phyloP scores from a whole-genome alignment of 2,888 invertebrate genomes.

The Harpagoxenus sublaevis region DNA sequence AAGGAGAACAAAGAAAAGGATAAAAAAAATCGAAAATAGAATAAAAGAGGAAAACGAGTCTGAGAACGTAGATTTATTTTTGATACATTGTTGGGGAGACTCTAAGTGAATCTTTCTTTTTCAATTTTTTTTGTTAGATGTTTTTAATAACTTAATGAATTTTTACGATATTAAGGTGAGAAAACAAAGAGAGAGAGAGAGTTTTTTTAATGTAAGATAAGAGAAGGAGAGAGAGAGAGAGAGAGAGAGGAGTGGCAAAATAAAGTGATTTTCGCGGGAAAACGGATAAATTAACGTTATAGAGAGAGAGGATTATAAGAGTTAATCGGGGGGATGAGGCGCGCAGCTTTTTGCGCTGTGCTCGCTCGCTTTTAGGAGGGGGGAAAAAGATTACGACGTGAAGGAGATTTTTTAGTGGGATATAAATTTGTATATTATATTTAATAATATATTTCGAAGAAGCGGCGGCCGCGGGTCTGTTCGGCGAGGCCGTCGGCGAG shows the following conservation, averaged over 20 bases:
- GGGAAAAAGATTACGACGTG: constrained; percentile 64
- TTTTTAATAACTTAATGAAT: constrained; percentile 85
- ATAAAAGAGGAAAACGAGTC: constrained; percentile 66
- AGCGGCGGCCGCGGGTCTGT: constrained; percentile 76
- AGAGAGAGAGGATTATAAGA: constrained; percentile 68
- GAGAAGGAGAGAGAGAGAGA: constrained; percentile 53
- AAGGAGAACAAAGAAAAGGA: constrained; percentile 65
- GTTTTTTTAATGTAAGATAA: constrained; percentile 70
- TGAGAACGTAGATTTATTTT: constrained; percentile 86
- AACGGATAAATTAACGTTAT: constrained; percentile 64
- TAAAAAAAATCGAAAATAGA: constrained; percentile 46
- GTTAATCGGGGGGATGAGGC: constrained; percentile 67
- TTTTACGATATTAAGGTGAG: constrained; percentile 82
- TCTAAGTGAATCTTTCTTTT: constrained; percentile 83
- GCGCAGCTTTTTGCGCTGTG: constrained; percentile 83
- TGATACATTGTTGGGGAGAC: constrained; percentile 85
- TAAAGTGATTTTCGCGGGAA: constrained; percentile 70
- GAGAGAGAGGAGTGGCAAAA: constrained; percentile 56
- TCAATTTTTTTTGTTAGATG: constrained; percentile 84
- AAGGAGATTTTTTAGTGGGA: constrained; percentile 83
- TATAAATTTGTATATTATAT: constrained; percentile 85
- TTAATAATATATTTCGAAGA: constrained; percentile 85
- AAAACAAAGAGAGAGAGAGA: constrained; percentile 66
- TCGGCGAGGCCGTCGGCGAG: constrained; percentile 58
- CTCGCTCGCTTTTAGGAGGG: constrained; percentile 63